These are phyloP conservation scores for Cichlasoma orientale DNA, from an alignment of 2,797 vertebrate genomes.

Conservation along the genomic window DNA sequence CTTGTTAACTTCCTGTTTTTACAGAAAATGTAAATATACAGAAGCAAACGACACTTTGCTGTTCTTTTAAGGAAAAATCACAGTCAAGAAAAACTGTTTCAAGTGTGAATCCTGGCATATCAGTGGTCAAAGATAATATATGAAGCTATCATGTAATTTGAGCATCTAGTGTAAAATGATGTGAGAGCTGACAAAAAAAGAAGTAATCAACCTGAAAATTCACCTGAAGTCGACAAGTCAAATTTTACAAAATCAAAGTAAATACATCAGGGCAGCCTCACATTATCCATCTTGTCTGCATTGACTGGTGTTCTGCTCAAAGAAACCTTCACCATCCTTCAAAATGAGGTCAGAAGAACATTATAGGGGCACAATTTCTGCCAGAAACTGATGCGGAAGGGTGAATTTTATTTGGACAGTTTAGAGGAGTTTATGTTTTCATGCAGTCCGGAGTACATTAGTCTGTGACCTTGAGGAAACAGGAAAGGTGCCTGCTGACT, in stretches of 20 bases:
- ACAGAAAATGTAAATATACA: no score
- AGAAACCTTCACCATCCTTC: not conserved
- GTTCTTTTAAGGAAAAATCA: no score
- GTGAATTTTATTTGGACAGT: conserved; percentile 18
- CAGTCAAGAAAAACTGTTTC: no score
- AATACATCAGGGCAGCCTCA: not conserved
- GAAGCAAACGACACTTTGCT: no score
- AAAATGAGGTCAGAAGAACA: not conserved
- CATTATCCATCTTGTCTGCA: not conserved
- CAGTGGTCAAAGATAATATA: no score
- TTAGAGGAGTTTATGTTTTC: conserved; percentile 14
- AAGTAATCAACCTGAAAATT: not conserved
- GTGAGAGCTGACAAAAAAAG: no score
- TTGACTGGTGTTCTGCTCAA: not conserved
- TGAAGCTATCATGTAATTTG: no score
- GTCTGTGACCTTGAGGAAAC: conserved; percentile 37
- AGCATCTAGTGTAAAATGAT: no score
- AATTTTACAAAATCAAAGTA: not conserved
- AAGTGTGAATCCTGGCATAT: no score
- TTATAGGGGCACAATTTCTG: not conserved
- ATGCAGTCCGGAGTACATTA: conserved; percentile 12
- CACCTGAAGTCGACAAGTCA: not conserved
- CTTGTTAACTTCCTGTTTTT: no score
- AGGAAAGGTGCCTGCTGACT: conserved; percentile 32
- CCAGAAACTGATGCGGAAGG: not conserved